Evolutionary conservation across 1,140 invertebrate genomes (phyloP), one percentile per base, ranked within the genome.

Genomic region (Atta cephalotes): DNA sequence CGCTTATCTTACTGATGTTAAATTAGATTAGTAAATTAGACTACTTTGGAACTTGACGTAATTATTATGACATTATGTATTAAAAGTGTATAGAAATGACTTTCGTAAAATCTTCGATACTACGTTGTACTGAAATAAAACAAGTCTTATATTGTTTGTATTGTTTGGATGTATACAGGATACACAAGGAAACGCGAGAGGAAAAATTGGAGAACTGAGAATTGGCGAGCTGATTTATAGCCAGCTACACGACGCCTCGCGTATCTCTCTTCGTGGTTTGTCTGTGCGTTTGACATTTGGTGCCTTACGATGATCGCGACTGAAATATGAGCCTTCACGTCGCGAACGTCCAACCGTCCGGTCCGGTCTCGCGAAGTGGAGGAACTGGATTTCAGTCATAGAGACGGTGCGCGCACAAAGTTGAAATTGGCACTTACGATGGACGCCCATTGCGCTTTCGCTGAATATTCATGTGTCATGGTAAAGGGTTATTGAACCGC

Each of bases 391-490:
- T 77, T 86, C 62, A 62, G 25, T 84, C 80, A 74, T 76, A 84
- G 25, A 56, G 25, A 56, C 5, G 12, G 58, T 77, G 63, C 66
- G 58, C 76, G 63, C n/a, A 39, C 58, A 35, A 65, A 90, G 87
- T 90, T 90, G 85, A 85, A 90, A 88, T 88, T 63, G 72, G 76
- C 86, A 86, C 65, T 81, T 79, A 90, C 81, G 62, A 76, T 56
- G 65, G 62, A 68, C 72, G 81, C 87, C 81, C 76, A 86, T 77
- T 82, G 56, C 65, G 66, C 49, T 58, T 77, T 56, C 39, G 45
- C 58, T 90, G 77, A 88, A 90, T 90, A 90, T 90, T 90, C 89
- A 90, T 88, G 60, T 12, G 56, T 28, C 35, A 58, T 14, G 49
- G 16, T 49, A 49, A 88, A 56, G 49, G 60, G 66, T 80, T 71